phyloP scores from a whole-genome alignment of 2,113 vertebrate genomes.

The western clawed frog (Xenopus tropicalis) region UCB_Xtro_10.0 CM004448.2:87732501-87733000 shows the following conservation, averaged over 20 bases:
- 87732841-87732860: no score
- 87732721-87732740: no score
- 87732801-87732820: no score
- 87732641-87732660: constrained; percentile 80
- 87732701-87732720: no score
- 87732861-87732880: no score
- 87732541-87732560: constrained; percentile 75
- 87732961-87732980: constrained; percentile 87
- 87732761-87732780: no score
- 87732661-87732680: constrained; percentile 65
- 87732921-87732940: background rate
- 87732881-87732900: no score
- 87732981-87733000: constrained; percentile 84
- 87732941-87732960: constrained; percentile 86
- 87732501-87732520: constrained; percentile 58
- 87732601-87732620: constrained; percentile 80
- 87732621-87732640: constrained; percentile 91
- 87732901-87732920: no score
- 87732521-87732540: constrained; percentile 78
- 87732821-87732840: no score
- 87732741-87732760: no score
- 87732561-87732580: constrained; percentile 82
- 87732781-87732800: no score
- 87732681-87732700: background rate
- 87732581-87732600: constrained; percentile 70